A percentile compares a stretch with the other conserved stretches of the same genome.
These are phyloP conservation scores for Chaetura pelagica DNA, from an alignment of 2,113 vertebrate genomes.

Conservation along the genomic window DNA sequence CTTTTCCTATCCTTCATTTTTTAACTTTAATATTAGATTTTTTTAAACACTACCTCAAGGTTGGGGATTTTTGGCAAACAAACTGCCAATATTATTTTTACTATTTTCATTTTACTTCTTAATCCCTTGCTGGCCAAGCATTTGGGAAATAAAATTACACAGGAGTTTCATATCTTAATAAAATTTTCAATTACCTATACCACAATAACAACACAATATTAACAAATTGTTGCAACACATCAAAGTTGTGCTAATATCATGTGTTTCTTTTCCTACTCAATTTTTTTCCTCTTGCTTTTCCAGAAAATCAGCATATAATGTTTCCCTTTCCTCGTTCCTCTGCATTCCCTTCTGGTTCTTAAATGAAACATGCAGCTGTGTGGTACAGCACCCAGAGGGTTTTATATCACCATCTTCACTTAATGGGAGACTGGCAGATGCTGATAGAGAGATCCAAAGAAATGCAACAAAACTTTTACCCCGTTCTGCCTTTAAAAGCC, in stretches of 20 bases:
- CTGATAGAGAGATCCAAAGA: background rate
- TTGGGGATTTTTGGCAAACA: background rate
- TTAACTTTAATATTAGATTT: background rate
- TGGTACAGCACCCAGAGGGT: background rate
- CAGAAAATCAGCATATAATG: background rate
- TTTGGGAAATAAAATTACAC: background rate
- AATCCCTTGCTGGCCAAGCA: background rate
- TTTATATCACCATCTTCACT: background rate
- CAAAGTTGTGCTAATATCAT: background rate
- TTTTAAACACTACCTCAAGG: background rate
- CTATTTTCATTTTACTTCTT: background rate
- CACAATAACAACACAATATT: background rate
- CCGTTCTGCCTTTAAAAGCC: background rate
- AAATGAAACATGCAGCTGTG: background rate
- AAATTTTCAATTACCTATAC: background rate
- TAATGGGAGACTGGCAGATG: background rate
- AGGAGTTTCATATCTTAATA: background rate
- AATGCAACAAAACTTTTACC: background rate
- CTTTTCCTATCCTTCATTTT: background rate
- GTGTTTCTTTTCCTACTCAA: background rate
- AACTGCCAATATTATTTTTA: background rate
- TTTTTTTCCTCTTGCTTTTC: background rate
- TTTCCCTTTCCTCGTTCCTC: background rate
- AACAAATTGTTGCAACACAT: background rate
- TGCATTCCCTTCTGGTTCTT: background rate